Evolutionary conservation across 92 coral and sea anemone species (phyloP), one percentile per base, ranked within the genome.

Genomic region (Siderastrea siderea): DNA sequence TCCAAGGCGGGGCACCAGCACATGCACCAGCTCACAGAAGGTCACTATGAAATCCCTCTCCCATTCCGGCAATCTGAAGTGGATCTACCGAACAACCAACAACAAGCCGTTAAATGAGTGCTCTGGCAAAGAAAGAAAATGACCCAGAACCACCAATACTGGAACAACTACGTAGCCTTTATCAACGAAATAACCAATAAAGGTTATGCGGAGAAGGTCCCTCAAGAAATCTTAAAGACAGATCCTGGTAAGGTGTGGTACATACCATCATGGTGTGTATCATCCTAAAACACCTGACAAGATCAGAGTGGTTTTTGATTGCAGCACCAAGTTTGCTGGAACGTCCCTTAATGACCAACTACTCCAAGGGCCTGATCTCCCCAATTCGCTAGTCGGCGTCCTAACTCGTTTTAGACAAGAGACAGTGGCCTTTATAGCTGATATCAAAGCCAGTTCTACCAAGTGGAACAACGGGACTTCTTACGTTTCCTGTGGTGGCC

Each of bases 241-340:
- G 64, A 47, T 4, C 45, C 89, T 19, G 94, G 91, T 43, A 87
- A 83, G 71, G 79, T 49, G 54, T 82, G 91, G 94, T 91, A 86
- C 81, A 76, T 91, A 88, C 10, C 91, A 91, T 62, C 91, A 86
- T 60, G 94, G 94, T 10, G 88, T 91, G 12, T 87, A n/a, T n/a
- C n/a, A n/a, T n/a, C n/a, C n/a, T n/a, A n/a, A n/a, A 26, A 26
- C 38, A 26, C 38, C 38, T 26, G 38, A 26, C 38, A 26, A 26
- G 38, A 26, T 26, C 38, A 26, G 38, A 26, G 38, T 26, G 38
- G 38, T 26, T 26, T 26, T 26, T 0, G 38, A 26, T 26, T 92
- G 94, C 68, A 88, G 90, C 12, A 82, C 85, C 11, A 77, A 80
- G 26, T 91, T 81, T 49, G 52, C 58, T 19, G 89, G 92, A 43